Conservation (phyloP, 2,113 vertebrate genomes). For the Sylvia atricapilla region DNA sequence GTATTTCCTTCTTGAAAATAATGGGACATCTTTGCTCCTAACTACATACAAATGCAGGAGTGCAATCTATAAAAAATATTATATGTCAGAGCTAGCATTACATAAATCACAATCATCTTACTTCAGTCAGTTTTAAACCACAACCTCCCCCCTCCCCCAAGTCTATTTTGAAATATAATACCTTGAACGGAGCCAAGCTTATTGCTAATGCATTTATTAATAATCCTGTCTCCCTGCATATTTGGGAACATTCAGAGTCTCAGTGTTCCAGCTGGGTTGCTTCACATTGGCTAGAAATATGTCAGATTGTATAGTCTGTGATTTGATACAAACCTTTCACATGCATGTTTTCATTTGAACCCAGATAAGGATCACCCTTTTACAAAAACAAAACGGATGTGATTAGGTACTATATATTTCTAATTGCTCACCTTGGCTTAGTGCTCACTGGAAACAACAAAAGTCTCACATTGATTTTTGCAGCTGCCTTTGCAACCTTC, state of each 20-base stretch:
- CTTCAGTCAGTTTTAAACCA: not conserved
- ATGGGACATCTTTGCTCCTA: not conserved
- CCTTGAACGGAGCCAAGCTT: not conserved
- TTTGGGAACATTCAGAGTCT: not conserved
- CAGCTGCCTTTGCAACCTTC: not conserved
- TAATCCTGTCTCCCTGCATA: not conserved
- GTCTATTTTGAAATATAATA: slow-evolving; percentile 26
- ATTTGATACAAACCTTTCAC: not conserved
- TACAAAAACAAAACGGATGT: not conserved
- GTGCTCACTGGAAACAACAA: not conserved
- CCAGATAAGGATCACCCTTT: not conserved
- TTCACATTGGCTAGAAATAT: not conserved
- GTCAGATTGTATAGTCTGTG: not conserved
- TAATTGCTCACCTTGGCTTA: not conserved
- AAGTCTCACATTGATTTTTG: not conserved
- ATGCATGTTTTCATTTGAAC: slow-evolving; percentile 25
- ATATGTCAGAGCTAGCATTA: not conserved
- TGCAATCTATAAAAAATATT: not conserved
- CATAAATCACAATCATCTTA: slow-evolving; percentile 1
- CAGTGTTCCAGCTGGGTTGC: not conserved
- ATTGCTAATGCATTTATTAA: slow-evolving; percentile 28
- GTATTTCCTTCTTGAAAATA: not conserved
- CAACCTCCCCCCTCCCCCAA: not conserved
- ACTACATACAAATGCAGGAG: not conserved
- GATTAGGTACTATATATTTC: not conserved